Conservation (phyloP, 2,113 vertebrate genomes). For the Phodopus roborovskii region DNA sequence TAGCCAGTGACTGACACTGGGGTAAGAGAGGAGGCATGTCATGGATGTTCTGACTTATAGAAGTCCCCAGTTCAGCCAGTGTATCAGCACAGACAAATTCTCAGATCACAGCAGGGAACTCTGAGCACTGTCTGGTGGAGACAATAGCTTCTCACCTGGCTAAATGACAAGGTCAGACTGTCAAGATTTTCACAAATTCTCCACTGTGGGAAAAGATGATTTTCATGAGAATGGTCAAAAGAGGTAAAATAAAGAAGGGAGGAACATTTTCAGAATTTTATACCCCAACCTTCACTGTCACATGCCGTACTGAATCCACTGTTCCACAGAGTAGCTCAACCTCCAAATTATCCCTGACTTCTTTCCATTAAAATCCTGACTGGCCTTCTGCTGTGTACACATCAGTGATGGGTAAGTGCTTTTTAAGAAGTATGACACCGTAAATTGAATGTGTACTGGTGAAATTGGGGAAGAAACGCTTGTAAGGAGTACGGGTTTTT, state of each 20-base stretch:
- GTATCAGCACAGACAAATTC: background rate
- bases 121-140: background rate
- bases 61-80: background rate
- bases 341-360: constrained; percentile 29
- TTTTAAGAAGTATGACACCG: constrained; percentile 2
- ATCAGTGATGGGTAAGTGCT: background rate
- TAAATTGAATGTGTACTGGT: background rate
- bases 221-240: background rate
- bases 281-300: background rate
- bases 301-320: background rate
- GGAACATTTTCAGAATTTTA: constrained; percentile 24
- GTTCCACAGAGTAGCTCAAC: background rate
- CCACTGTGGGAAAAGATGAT: background rate
- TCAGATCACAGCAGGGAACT: background rate
- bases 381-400: background rate
- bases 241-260: background rate
- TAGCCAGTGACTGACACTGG: background rate
- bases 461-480: constrained; percentile 5
- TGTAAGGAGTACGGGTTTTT: no score
- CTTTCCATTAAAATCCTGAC: background rate
- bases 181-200: background rate
- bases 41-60: background rate
- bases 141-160: background rate
- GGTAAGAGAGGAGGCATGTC: background rate
- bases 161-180: background rate